These are phyloP conservation scores for Nomada hirtipes DNA, from an alignment of 2,888 invertebrate species.

Conservation along the genomic window DNA sequence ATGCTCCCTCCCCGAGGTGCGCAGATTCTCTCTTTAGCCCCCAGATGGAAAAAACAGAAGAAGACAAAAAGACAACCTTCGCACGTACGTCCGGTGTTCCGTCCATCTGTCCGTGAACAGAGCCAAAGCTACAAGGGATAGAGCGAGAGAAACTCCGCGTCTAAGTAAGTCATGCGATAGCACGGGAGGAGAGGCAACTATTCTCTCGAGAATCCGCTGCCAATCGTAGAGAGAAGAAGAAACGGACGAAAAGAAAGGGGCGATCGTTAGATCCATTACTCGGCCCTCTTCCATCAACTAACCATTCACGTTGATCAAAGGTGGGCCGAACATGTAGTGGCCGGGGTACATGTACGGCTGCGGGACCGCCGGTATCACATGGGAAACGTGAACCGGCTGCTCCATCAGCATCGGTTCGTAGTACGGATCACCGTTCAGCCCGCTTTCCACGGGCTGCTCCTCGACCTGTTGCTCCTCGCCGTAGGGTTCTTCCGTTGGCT, in stretches of 20 bases:
- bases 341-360: constrained; percentile 85
- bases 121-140: constrained; percentile 64
- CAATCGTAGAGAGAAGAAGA: background rate
- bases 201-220: constrained; percentile 25
- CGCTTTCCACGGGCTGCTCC: constrained; percentile 54
- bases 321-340: constrained; percentile 85
- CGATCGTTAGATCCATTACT: background rate
- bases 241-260: background rate
- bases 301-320: constrained; percentile 85
- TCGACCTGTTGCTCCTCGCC: constrained; percentile 45
- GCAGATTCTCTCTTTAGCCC: constrained; percentile 43
- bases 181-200: constrained; percentile 29
- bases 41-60: constrained; percentile 1
- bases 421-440: constrained; percentile 55
- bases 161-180: constrained; percentile 35
- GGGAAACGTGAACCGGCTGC: constrained; percentile 79
- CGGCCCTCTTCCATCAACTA: constrained; percentile 67
- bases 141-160: constrained; percentile 20
- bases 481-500: constrained; percentile 11
- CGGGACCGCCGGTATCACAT: constrained; percentile 75
- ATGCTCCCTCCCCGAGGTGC: constrained; percentile 59
- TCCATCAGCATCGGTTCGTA: constrained; percentile 64
- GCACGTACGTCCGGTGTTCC: constrained; percentile 69
- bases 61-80: constrained; percentile 23
- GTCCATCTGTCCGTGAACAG: constrained; percentile 72